phyloP scores from a whole-genome alignment of 2,797 vertebrate genomes.

The Anisognathus igniventris region DNA sequence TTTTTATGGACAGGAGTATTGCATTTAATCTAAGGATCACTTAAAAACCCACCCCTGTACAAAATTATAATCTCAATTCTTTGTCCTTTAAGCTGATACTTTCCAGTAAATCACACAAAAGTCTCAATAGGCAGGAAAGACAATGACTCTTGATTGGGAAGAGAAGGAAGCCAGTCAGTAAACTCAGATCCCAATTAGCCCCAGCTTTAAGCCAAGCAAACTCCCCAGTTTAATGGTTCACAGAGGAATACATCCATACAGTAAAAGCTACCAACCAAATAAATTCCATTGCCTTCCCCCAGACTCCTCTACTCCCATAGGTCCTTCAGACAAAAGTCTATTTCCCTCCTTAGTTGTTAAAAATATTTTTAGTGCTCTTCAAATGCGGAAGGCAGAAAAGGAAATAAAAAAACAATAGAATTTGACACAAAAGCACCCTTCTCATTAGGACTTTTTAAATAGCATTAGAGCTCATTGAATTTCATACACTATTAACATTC shows the following conservation, averaged over 20 bases:
- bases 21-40: not conserved
- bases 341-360: conserved; percentile 46
- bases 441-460: conserved; percentile 57
- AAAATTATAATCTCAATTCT: not conserved
- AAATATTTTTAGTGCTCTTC: conserved; percentile 62
- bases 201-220: conserved; percentile 44
- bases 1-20: not conserved
- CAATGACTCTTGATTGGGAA: conserved; percentile 35
- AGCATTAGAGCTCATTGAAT: conserved; percentile 51
- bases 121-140: conserved; percentile 13
- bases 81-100: not conserved
- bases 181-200: conserved; percentile 43
- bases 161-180: conserved; percentile 8
- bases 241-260: conserved; percentile 1
- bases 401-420: conserved; percentile 37
- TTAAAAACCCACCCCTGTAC: not conserved
- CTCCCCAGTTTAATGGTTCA: conserved; percentile 48
- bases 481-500: conserved; percentile 47
- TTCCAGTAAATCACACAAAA: not conserved
- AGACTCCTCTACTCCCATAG: not conserved
- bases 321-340: conserved; percentile 52
- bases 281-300: not conserved
- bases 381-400: conserved; percentile 18
- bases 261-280: conserved; percentile 44
- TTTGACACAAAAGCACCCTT: conserved; percentile 42